Evolutionary conservation across 2,113 vertebrate species (phyloP).

Genomic region (Pseudopipra pipra): DNA sequence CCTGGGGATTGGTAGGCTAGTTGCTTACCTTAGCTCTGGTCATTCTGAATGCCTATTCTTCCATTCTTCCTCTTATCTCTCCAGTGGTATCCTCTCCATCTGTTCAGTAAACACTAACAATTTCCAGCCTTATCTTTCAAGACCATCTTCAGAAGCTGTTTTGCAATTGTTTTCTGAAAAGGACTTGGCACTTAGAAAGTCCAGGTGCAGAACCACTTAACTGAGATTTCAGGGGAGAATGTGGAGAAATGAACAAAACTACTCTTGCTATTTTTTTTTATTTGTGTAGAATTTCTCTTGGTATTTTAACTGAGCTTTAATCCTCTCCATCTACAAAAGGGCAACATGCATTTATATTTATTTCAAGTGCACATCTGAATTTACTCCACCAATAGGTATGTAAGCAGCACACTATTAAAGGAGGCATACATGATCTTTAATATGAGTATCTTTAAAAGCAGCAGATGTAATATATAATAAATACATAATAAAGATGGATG

Average conservation of each 20-base stretch:
- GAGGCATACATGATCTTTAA: neutral
- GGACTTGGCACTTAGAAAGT: neutral
- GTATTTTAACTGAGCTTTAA: neutral
- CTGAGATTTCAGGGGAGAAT: neutral
- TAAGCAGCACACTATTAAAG: neutral
- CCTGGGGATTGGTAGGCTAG: neutral
- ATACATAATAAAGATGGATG: neutral
- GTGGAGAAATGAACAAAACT: neutral
- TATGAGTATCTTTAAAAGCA: neutral
- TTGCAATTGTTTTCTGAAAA: slow-evolving; percentile 32
- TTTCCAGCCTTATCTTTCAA: slow-evolving; percentile 47
- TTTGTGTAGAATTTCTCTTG: neutral
- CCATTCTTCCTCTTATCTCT: slow-evolving; percentile 47
- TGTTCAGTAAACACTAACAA: slow-evolving; percentile 3
- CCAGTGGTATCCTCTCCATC: slow-evolving; percentile 7
- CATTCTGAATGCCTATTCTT: slow-evolving; percentile 30
- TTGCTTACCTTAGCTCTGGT: slow-evolving; percentile 35
- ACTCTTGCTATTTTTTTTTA: neutral
- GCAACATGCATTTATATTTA: neutral
- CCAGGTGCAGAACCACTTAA: slow-evolving; percentile 4
- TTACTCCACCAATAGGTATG: neutral
- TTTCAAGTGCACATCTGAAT: neutral
- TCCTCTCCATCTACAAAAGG: neutral
- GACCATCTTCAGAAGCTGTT: slow-evolving; percentile 37
- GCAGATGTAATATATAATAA: neutral